Conservation (phyloP, 2,888 invertebrate species). For the Xestia sexstrigata region DNA sequence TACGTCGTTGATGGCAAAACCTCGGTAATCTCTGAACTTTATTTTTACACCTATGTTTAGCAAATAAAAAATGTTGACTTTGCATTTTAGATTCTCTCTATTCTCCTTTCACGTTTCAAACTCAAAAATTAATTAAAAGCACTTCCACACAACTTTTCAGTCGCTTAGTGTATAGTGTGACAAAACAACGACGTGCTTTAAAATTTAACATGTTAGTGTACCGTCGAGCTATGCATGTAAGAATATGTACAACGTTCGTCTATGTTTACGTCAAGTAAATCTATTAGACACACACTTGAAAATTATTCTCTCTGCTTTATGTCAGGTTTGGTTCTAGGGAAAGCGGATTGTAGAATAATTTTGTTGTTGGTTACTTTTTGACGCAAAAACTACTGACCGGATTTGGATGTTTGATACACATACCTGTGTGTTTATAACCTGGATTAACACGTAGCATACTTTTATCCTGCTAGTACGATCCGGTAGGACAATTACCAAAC, state of each 20-base stretch:
- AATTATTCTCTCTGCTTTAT: conserved; percentile 25
- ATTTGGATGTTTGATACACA: no score
- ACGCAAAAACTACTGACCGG: no score
- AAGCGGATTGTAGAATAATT: neutral
- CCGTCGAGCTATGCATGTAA: neutral
- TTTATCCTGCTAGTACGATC: no score
- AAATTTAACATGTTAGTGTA: conserved; percentile 26
- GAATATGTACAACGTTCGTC: neutral
- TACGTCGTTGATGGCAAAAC: no score
- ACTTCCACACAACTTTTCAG: neutral
- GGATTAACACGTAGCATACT: no score
- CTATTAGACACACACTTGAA: conserved; percentile 29
- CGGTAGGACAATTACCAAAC: no score
- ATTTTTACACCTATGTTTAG: no score
- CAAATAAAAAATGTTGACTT: no score
- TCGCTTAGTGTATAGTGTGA: conserved; percentile 3
- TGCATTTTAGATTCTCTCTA: neutral
- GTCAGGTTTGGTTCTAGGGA: neutral
- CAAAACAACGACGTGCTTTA: conserved; percentile 13
- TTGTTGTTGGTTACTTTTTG: neutral
- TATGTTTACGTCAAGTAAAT: conserved; percentile 28
- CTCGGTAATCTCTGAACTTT: no score
- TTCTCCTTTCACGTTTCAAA: neutral
- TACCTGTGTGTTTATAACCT: no score
- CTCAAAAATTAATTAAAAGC: neutral